phyloP scores from a whole-genome alignment of 2,888 invertebrate genomes.

The Arge pagana region DNA sequence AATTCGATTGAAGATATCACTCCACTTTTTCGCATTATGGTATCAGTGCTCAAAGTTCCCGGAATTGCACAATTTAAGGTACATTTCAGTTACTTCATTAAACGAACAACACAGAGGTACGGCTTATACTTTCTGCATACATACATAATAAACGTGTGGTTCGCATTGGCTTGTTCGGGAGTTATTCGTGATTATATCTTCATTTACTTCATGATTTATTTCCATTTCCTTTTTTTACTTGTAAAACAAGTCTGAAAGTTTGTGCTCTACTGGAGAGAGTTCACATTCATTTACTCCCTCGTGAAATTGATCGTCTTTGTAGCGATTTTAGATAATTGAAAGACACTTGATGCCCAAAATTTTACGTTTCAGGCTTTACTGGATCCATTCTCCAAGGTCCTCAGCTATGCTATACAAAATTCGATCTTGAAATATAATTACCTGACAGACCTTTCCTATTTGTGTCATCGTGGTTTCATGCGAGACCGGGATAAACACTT shows the following conservation, averaged over 20 bases:
- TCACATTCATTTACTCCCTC: background rate
- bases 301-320: background rate
- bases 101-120: too few species aligned
- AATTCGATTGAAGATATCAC: conserved; percentile 72
- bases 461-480: conserved; percentile 86
- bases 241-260: conserved; percentile 21
- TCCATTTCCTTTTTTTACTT: too few species aligned
- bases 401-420: conserved; percentile 91
- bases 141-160: too few species aligned
- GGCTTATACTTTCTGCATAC: too few species aligned
- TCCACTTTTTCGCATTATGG: conserved; percentile 76
- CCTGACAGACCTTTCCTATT: conserved; percentile 85
- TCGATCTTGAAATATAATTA: conserved; percentile 78
- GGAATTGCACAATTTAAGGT: conserved; percentile 82
- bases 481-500: conserved; percentile 93
- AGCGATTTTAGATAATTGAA: too few species aligned
- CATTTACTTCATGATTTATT: too few species aligned
- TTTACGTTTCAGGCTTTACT: conserved; percentile 73
- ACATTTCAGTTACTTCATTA: too few species aligned
- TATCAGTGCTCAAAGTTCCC: conserved; percentile 81
- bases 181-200: too few species aligned
- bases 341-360: too few species aligned
- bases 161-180: too few species aligned
- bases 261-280: background rate
- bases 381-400: conserved; percentile 94